Evolutionary conservation across 2,797 vertebrate species (phyloP).

Genomic region (Sebastes iracundus): DNA sequence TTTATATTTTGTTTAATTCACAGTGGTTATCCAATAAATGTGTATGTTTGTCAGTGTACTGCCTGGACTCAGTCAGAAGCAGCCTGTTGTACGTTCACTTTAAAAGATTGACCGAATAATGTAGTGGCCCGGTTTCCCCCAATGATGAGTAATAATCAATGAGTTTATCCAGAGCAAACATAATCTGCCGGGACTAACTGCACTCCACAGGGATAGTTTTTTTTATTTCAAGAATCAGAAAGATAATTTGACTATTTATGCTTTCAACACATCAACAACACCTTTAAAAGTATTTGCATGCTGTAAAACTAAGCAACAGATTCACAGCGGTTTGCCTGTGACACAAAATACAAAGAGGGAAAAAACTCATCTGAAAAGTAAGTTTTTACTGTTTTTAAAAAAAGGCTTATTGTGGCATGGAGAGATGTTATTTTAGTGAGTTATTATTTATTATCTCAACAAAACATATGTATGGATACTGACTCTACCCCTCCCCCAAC

Average conservation of each 20-base stretch:
- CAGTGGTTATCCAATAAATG: neutral
- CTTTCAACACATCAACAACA: neutral
- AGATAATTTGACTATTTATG: neutral
- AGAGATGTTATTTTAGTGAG: neutral
- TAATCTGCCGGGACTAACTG: slow-evolving; percentile 40
- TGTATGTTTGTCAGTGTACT: neutral
- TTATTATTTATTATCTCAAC: neutral
- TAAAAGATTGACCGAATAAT: slow-evolving; percentile 71
- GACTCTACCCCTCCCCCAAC: slow-evolving; percentile 18
- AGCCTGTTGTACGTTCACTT: slow-evolving; percentile 65
- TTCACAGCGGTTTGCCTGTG: neutral
- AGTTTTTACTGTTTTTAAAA: slow-evolving; percentile 14
- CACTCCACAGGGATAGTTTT: slow-evolving; percentile 1
- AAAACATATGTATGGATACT: neutral
- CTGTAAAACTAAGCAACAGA: slow-evolving; percentile 3
- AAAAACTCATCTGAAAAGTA: slow-evolving; percentile 53
- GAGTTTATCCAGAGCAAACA: slow-evolving; percentile 62
- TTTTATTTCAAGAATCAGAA: neutral
- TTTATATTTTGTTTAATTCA: neutral
- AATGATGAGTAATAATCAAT: slow-evolving; percentile 74
- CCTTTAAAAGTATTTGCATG: neutral
- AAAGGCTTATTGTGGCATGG: neutral
- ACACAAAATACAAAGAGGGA: slow-evolving; percentile 24
- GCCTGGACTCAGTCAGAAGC: neutral
- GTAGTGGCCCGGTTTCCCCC: slow-evolving; percentile 61